Percentiles rank a stretch among this genome's conserved stretches.
Evolutionary conservation across 2,797 vertebrate species (phyloP).

Genomic region (Cossypha caffra): DNA sequence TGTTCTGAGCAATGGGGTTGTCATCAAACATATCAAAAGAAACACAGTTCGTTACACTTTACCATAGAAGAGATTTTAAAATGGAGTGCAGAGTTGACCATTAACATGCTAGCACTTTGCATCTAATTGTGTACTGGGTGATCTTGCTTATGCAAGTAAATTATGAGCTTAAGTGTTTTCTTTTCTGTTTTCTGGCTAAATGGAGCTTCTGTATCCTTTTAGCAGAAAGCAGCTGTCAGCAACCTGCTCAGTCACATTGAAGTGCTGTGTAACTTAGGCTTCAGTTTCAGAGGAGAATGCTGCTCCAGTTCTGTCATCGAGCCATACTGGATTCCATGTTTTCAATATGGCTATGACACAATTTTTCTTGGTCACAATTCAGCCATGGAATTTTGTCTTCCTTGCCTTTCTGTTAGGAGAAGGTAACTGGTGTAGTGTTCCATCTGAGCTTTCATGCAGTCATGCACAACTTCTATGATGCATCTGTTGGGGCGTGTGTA

Average conservation of each 20-base stretch:
- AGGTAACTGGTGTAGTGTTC: constrained; percentile 65
- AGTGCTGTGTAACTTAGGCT: constrained; percentile 38
- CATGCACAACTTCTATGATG: constrained; percentile 51
- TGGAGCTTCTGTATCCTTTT: constrained; percentile 34
- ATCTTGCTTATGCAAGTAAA: background rate
- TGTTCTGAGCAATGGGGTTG: background rate
- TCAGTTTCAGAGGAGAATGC: constrained; percentile 15
- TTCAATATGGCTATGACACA: constrained; percentile 30
- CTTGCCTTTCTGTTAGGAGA: constrained; percentile 60
- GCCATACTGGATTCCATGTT: background rate
- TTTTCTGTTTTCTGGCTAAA: constrained; percentile 55
- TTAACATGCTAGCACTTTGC: constrained; percentile 40
- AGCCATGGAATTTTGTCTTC: constrained; percentile 66
- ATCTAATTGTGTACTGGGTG: background rate
- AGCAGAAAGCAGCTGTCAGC: constrained; percentile 46
- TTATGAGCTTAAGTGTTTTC: background rate
- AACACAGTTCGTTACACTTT: background rate
- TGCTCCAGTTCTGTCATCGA: background rate
- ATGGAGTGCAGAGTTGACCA: background rate
- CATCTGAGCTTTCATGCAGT: constrained; percentile 72
- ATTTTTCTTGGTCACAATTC: constrained; percentile 26
- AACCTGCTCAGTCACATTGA: constrained; percentile 28
- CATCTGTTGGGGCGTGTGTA: constrained; percentile 59
- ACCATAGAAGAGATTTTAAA: background rate
- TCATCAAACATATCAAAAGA: background rate